Evolutionary conservation across 2,797 vertebrate genomes (phyloP).

Genomic region (Dicrostonyx torquatus): DNA sequence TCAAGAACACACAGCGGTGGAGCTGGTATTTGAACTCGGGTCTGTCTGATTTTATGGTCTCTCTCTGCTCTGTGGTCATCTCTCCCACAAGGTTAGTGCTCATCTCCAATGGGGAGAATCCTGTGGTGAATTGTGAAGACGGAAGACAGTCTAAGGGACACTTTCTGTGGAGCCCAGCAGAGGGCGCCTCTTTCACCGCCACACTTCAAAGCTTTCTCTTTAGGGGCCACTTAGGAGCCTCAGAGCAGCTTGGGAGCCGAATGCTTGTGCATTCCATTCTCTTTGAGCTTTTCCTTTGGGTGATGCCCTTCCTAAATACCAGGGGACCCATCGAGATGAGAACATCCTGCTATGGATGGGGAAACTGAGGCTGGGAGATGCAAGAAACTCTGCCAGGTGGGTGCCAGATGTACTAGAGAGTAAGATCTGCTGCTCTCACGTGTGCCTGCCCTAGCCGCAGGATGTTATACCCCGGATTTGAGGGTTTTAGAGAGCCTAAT

Average conservation of each 20-base stretch:
- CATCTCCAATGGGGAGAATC: not conserved
- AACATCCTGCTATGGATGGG: not conserved
- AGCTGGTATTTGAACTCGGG: not conserved
- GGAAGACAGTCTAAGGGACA: not conserved
- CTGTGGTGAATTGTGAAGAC: not conserved
- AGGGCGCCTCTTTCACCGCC: constrained; percentile 28
- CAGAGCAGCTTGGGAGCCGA: not conserved
- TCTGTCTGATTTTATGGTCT: not conserved
- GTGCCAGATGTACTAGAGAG: not conserved
- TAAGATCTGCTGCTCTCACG: not conserved
- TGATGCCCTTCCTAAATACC: not conserved
- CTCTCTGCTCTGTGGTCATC: not conserved
- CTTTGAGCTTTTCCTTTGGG: not conserved
- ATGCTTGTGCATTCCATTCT: not conserved
- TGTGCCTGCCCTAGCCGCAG: not conserved
- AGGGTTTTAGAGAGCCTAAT: not conserved
- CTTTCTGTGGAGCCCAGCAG: constrained; percentile 64
- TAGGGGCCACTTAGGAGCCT: not conserved
- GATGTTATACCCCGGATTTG: not conserved
- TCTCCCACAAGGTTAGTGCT: not conserved
- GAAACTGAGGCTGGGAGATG: not conserved
- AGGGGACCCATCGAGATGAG: not conserved
- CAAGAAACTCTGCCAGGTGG: not conserved
- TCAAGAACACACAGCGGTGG: not conserved
- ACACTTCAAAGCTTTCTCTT: not conserved